Percentiles rank a stretch among this genome's conserved stretches.
phyloP scores from a whole-genome alignment of 1,140 invertebrate genomes.

The Adelges cooleyi region DNA sequence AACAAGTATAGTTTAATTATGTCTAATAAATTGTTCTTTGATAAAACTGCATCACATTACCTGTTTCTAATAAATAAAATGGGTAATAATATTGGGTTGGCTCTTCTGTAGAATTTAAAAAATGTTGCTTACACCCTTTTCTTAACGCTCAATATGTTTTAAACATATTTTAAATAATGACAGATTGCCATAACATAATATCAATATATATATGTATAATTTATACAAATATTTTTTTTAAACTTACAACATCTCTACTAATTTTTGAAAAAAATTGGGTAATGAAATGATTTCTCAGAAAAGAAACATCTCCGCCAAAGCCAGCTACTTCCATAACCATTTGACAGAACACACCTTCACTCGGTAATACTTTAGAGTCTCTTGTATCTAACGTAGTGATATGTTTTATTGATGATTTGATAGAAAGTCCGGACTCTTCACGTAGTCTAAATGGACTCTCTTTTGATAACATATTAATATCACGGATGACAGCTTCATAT shows the following conservation, averaged over 20 bases:
- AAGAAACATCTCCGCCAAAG: slow-evolving; percentile 72
- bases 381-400: slow-evolving; percentile 63
- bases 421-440: slow-evolving; percentile 68
- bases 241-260: not conserved
- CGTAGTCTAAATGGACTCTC: slow-evolving; percentile 63
- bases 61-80: too few relatives aligned
- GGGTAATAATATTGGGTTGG: too few relatives aligned
- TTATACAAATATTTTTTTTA: too few relatives aligned
- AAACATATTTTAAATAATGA: too few relatives aligned
- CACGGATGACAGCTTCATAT: slow-evolving; percentile 69
- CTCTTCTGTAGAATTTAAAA: too few relatives aligned
- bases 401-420: slow-evolving; percentile 74
- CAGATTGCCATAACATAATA: too few relatives aligned
- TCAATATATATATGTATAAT: too few relatives aligned
- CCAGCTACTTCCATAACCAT: slow-evolving; percentile 69
- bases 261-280: slow-evolving; percentile 54
- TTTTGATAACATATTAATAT: slow-evolving; percentile 51
- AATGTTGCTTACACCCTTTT: too few relatives aligned
- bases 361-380: slow-evolving; percentile 66
- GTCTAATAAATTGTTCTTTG: too few relatives aligned
- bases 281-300: slow-evolving; percentile 67
- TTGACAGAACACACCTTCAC: slow-evolving; percentile 54
- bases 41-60: too few relatives aligned
- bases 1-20: too few relatives aligned
- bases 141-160: too few relatives aligned